Base-by-base conservation (phyloP, 1,140 invertebrate species). In the Atopsyche davidsoni region DNA sequence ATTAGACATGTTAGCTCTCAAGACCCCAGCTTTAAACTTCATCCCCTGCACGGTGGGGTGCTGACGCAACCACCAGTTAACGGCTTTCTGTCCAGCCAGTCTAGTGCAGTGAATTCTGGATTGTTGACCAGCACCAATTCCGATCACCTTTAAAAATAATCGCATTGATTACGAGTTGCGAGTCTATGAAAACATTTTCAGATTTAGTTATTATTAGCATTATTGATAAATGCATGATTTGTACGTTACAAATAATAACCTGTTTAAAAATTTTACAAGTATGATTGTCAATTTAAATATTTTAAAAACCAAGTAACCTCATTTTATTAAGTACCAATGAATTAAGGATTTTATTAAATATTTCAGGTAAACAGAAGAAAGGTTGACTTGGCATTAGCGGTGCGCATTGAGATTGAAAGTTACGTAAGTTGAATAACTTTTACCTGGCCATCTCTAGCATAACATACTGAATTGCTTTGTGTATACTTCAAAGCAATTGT, bases 401-500 rank as follows among this genome's bases (percentile, higher is more conserved):
- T n/a, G n/a, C n/a, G n/a, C n/a, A n/a, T n/a, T n/a, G n/a, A n/a
- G n/a, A 28, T 28, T 28, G 24, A 28, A 28, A 28, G 6, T 28
- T n/a, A 28, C n/a, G n/a, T 7, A 28, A 6, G n/a, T 28, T n/a
- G 11, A 39, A 23, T 35, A n/a, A 46, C 40, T 31, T 23, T 35
- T 18, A 73, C 71, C 65, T 72, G 71, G 4, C 71, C 71, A 58
- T 74, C 70, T 17, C 63, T 61, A 1, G 71, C 92, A 63, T 89
- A 96, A 64, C 92, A 96, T 0, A 98, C 93, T 2, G 91, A 95
- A 65, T 98, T 97, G 53, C 92, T 98, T 68, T 99, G 96, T 0
- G 96, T 98, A 63, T 97, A 99, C 68, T 99, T 99, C 0, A 99
- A 72, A 4, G 94, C 89, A 55, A 98, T 95, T 0, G 92, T 96